A percentile compares a stretch with the other conserved stretches of the same genome.
These are phyloP conservation scores for Ormyrus thymus DNA, from an alignment of 2,888 invertebrate genomes.

Conservation along the genomic window DNA sequence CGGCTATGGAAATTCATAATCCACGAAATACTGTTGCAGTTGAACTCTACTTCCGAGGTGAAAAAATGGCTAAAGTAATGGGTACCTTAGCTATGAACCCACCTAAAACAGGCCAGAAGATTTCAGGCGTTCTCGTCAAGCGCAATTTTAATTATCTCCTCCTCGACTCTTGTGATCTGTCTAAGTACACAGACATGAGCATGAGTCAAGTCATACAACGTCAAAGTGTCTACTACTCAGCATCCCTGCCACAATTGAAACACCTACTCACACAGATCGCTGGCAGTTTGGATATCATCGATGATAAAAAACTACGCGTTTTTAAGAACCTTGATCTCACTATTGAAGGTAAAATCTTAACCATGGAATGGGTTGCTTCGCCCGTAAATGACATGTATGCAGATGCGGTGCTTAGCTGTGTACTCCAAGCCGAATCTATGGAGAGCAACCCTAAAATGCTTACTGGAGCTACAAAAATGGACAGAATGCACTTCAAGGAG, in stretches of 20 bases:
- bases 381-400: slow-evolving; percentile 99
- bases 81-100: slow-evolving; percentile 91
- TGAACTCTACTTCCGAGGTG: slow-evolving; percentile 95
- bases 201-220: slow-evolving; percentile 95
- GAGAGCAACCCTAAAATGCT: slow-evolving; percentile 80
- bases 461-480: slow-evolving; percentile 83
- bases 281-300: slow-evolving; percentile 83
- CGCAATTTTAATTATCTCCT: slow-evolving; percentile 99
- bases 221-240: slow-evolving; percentile 91
- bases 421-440: slow-evolving; percentile 87
- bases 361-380: slow-evolving; percentile 95
- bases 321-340: slow-evolving; percentile 90
- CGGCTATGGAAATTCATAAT: slow-evolving; percentile 93
- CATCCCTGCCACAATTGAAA: slow-evolving; percentile 83
- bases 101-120: slow-evolving; percentile 84
- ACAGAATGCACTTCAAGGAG: slow-evolving; percentile 94
- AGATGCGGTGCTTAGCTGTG: slow-evolving; percentile 92
- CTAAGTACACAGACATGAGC: slow-evolving; percentile 96
- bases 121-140: slow-evolving; percentile 96
- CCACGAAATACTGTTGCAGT: slow-evolving; percentile 97
- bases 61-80: slow-evolving; percentile 99
- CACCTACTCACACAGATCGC: slow-evolving; percentile 88
- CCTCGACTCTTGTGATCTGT: slow-evolving; percentile 91
- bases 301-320: slow-evolving; percentile 86
- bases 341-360: slow-evolving; percentile 87